Percentiles rank a stretch among this genome's conserved stretches.
Conservation (phyloP, 2,797 vertebrate genomes). For the Bryconaethiops microstoma region DNA sequence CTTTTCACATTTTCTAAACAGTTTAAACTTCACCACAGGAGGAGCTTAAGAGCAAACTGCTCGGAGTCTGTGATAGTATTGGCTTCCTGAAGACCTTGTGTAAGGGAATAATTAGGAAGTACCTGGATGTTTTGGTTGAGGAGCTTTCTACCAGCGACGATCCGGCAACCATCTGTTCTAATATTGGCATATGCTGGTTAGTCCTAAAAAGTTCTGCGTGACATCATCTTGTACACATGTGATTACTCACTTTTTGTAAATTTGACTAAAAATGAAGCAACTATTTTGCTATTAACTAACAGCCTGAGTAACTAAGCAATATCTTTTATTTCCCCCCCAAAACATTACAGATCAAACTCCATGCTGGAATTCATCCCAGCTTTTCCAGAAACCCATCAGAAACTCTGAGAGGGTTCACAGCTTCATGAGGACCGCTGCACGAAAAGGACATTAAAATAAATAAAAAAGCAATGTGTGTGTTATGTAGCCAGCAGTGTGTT, state of each 20-base stretch:
- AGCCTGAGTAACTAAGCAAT: not conserved
- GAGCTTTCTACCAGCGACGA: conserved; percentile 52
- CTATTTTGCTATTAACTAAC: not conserved
- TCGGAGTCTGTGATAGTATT: conserved; percentile 6
- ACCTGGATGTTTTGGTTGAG: conserved; percentile 14
- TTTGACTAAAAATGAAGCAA: not conserved
- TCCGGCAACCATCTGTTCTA: conserved; percentile 35
- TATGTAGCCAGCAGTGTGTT: not conserved
- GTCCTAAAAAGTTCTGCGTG: not conserved
- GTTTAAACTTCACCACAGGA: conserved; percentile 26
- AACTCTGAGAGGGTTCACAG: not conserved
- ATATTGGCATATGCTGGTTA: conserved; percentile 41
- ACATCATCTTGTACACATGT: not conserved
- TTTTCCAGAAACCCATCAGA: not conserved
- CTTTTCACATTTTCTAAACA: not conserved
- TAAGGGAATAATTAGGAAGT: conserved; percentile 23
- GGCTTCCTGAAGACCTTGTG: conserved; percentile 43
- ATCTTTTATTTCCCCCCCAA: not conserved
- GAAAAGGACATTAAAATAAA: not conserved
- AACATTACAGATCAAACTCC: not conserved
- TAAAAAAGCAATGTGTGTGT: not conserved
- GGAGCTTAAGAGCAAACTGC: not conserved
- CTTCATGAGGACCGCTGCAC: not conserved
- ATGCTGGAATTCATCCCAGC: not conserved
- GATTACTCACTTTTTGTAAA: not conserved